A percentile compares a stretch with the other conserved stretches of the same genome.
These are phyloP conservation scores for Julus scanicus DNA, from an alignment of 2,888 invertebrate genomes.

Conservation along the genomic window DNA sequence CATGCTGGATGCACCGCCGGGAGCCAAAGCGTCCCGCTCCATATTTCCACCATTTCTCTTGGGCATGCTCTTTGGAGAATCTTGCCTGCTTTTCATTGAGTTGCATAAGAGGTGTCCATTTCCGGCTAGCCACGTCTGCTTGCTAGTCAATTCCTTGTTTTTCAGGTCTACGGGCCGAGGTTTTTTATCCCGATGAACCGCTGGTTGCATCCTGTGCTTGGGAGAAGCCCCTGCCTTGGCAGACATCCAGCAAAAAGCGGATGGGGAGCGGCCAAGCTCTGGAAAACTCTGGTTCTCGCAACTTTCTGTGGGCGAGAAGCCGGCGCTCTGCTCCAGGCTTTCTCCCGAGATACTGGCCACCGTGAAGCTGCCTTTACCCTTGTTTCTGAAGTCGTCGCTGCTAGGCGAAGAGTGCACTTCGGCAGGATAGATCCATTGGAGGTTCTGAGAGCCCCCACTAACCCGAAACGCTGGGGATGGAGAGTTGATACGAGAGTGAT, in stretches of 20 bases:
- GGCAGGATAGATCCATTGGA: conserved; percentile 73
- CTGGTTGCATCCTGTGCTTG: conserved; percentile 48
- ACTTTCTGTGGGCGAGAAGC: conserved; percentile 58
- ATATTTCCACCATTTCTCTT: neutral
- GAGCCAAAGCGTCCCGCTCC: neutral
- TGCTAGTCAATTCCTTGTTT: neutral
- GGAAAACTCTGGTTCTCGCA: conserved; percentile 58
- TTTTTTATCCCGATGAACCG: neutral
- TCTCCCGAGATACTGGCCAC: conserved; percentile 58
- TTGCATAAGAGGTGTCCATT: neutral
- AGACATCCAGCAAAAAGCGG: conserved; percentile 57
- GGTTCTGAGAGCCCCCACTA: conserved; percentile 62
- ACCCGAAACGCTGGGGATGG: conserved; percentile 71
- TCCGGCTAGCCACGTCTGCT: neutral
- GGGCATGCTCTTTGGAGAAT: neutral
- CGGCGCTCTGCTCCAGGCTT: conserved; percentile 58
- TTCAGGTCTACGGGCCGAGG: neutral
- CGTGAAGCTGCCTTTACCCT: conserved; percentile 46
- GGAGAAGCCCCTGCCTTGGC: neutral
- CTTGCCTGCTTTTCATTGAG: neutral
- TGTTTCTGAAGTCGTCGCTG: conserved; percentile 50
- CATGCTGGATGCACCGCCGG: neutral
- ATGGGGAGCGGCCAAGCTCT: conserved; percentile 61
- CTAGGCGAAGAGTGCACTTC: conserved; percentile 68
- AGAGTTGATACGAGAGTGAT: conserved; percentile 72